These are phyloP conservation scores for Trichonephila clavata DNA, from an alignment of 1,140 invertebrate genomes.

Conservation along the genomic window DNA sequence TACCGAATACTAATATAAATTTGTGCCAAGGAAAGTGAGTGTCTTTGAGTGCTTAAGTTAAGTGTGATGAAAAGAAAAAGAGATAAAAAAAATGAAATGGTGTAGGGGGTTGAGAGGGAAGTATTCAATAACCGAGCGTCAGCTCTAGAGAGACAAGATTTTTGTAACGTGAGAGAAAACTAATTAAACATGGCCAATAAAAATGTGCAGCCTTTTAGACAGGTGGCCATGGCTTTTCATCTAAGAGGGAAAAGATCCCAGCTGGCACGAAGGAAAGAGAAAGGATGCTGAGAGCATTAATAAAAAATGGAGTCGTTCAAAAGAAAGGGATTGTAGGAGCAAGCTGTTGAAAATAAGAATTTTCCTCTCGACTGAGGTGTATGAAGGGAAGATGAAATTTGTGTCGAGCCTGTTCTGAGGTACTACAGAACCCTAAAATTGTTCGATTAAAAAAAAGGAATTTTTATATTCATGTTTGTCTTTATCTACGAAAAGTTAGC, in stretches of 20 bases:
- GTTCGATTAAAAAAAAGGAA: not conserved
- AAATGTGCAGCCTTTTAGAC: constrained; percentile 62
- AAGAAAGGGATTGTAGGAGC: constrained; percentile 25
- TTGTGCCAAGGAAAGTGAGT: constrained; percentile 25
- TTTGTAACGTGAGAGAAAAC: constrained; percentile 72
- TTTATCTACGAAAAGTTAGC: not conserved
- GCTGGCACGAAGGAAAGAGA: not conserved
- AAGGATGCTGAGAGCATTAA: not conserved
- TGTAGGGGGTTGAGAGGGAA: not conserved
- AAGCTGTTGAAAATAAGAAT: constrained; percentile 21
- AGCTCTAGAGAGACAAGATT: constrained; percentile 61
- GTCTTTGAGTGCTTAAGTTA: constrained; percentile 57
- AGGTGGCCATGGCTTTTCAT: constrained; percentile 63
- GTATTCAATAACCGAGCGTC: constrained; percentile 46
- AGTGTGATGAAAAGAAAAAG: constrained; percentile 66
- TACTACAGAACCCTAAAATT: not conserved
- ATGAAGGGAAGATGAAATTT: constrained; percentile 18
- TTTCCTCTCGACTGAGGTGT: constrained; percentile 3
- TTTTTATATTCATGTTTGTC: not conserved
- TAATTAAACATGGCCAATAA: constrained; percentile 76
- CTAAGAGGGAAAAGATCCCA: not conserved
- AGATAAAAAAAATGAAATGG: constrained; percentile 8
- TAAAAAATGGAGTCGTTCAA: not conserved
- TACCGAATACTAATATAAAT: constrained; percentile 57
- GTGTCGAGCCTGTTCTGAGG: constrained; percentile 4